A percentile compares a stretch with the other conserved stretches of the same genome.
Evolutionary conservation across 53 echinoderm and acorn worm genomes (phyloP).

Genomic region (Crossaster papposus): DNA sequence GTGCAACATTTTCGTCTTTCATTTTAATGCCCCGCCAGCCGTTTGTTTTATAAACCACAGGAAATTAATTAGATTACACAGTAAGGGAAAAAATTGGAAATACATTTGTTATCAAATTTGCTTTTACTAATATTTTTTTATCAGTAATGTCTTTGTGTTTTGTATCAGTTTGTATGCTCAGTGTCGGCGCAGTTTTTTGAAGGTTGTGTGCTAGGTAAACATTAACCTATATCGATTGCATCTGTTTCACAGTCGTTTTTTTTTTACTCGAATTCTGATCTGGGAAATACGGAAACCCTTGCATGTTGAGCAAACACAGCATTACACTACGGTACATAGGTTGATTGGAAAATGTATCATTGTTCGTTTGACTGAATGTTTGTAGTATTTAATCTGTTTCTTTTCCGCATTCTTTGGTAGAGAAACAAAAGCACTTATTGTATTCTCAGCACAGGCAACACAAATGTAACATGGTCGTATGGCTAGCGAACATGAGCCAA

Average conservation of each 20-base stretch:
- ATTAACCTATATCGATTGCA: not conserved
- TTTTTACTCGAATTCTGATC: not conserved
- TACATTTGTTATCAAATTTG: no score
- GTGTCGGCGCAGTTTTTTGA: not conserved
- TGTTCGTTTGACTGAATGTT: not conserved
- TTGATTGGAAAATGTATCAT: not conserved
- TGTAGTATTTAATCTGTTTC: not conserved
- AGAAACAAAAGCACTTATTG: constrained; percentile 8
- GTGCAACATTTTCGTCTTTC: not conserved
- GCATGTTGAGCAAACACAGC: constrained; percentile 9
- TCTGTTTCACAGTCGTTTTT: not conserved
- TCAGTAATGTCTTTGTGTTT: not conserved
- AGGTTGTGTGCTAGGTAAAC: not conserved
- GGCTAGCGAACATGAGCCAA: constrained; percentile 12
- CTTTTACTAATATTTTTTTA: no score
- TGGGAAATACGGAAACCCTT: not conserved
- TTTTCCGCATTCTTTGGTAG: not conserved
- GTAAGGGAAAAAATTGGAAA: not conserved
- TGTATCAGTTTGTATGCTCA: not conserved
- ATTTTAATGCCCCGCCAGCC: not conserved
- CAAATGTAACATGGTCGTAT: not conserved
- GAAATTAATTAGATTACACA: constrained; percentile 8
- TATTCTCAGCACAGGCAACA: not conserved
- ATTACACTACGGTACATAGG: not conserved
- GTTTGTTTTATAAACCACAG: not conserved